Conservation (phyloP, 1,140 invertebrate genomes). For the Drosophila ercepeae region DNA sequence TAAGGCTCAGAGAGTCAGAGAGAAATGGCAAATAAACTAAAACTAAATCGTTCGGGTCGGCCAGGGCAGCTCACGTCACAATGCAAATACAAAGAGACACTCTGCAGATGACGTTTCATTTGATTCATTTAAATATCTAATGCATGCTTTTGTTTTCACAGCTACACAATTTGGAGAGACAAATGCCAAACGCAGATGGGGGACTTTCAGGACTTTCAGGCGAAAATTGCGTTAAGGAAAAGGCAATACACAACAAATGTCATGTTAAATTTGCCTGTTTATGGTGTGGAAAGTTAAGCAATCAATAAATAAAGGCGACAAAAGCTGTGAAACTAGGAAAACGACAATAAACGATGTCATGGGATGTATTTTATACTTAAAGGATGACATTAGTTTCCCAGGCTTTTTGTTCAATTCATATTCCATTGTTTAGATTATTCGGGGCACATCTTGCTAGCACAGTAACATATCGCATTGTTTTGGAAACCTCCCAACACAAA, state of each 20-base stretch:
- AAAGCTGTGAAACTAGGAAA: neutral
- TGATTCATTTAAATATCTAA: conserved; percentile 57
- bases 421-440: neutral
- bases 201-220: neutral
- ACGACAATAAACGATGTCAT: conserved; percentile 1
- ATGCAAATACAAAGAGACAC: conserved; percentile 18
- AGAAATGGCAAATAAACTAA: conserved; percentile 46
- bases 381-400: neutral
- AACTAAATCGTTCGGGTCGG: conserved; percentile 29
- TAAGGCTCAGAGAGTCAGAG: neutral
- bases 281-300: conserved; percentile 15
- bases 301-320: conserved; percentile 34
- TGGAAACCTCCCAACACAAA: conserved; percentile 19
- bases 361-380: neutral
- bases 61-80: neutral
- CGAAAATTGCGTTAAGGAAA: conserved; percentile 4
- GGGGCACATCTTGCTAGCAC: neutral
- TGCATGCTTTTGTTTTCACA: conserved; percentile 39
- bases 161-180: conserved; percentile 27
- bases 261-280: conserved; percentile 21
- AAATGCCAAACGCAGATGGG: conserved; percentile 35
- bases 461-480: neutral
- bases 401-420: neutral
- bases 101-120: conserved; percentile 51
- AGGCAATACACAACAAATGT: conserved; percentile 28